phyloP scores from a whole-genome alignment of 2,797 vertebrate genomes.

The Naso thynnoides region DNA sequence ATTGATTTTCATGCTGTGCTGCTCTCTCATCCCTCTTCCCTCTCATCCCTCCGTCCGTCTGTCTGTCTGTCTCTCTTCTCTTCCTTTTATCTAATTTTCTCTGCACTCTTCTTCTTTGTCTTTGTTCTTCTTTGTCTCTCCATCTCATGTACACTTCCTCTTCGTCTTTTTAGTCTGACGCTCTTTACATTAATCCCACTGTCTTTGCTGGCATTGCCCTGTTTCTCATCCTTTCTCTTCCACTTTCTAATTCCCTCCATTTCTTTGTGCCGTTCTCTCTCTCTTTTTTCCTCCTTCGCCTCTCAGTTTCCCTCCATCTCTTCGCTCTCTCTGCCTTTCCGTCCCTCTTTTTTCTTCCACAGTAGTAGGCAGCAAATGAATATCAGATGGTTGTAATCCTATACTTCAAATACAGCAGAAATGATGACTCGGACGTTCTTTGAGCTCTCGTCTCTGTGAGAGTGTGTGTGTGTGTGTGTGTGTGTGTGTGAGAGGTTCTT shows the following conservation, averaged over 20 bases:
- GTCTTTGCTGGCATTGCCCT: constrained; percentile 16
- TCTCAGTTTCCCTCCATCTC: constrained; percentile 54
- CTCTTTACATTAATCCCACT: constrained; percentile 9
- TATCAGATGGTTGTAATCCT: constrained; percentile 98
- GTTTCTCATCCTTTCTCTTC: constrained; percentile 14
- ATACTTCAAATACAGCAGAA: constrained; percentile 94
- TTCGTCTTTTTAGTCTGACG: background rate
- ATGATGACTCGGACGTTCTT: constrained; percentile 89
- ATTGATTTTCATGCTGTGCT: constrained; percentile 86
- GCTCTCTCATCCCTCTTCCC: background rate
- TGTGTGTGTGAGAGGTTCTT: constrained; percentile 3
- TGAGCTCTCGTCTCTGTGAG: constrained; percentile 47
- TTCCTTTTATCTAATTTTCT: background rate
- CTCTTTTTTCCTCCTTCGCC: constrained; percentile 45
- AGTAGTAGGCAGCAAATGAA: constrained; percentile 92
- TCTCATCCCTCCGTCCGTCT: background rate
- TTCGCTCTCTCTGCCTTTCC: constrained; percentile 28
- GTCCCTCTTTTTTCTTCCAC: constrained; percentile 76
- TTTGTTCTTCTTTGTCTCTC: constrained; percentile 10
- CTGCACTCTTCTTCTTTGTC: background rate
- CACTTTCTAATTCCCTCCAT: constrained; percentile 26
- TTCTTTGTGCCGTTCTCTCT: constrained; percentile 23
- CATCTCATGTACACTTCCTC: constrained; percentile 2
- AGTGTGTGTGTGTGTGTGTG: constrained; percentile 39
- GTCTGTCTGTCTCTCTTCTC: background rate